Evolutionary conservation across 2,113 vertebrate genomes (phyloP).

Genomic region (Myanophis thanlyinensis): DNA sequence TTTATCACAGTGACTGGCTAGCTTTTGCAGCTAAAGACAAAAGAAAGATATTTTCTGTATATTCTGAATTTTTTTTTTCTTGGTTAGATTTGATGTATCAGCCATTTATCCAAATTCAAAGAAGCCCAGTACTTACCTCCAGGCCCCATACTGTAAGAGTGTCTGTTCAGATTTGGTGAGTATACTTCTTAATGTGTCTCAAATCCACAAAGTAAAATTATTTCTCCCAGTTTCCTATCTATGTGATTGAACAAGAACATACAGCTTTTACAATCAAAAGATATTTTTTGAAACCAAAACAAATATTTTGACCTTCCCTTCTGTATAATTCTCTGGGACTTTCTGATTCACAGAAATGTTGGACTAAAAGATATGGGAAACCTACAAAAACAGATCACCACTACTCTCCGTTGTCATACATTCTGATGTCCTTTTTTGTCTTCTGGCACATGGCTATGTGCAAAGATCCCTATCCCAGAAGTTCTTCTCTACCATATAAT

Average conservation of each 20-base stretch:
- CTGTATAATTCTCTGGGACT: background rate
- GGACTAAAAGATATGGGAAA: background rate
- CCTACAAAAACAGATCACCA: background rate
- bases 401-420: background rate
- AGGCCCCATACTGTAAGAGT: slow-evolving; percentile 51
- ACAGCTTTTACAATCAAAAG: background rate
- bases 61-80: background rate
- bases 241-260: background rate
- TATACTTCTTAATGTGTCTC: background rate
- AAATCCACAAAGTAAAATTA: background rate
- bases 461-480: background rate
- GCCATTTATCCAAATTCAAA: slow-evolving; percentile 58
- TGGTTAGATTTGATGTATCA: slow-evolving; percentile 64
- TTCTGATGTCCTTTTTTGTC: background rate
- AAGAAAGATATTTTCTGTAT: background rate
- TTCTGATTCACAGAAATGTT: background rate
- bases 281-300: no score
- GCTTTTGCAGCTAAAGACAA: background rate
- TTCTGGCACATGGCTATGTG: background rate
- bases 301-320: background rate
- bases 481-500: background rate
- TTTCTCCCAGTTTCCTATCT: background rate
- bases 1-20: background rate
- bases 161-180: slow-evolving; percentile 55
- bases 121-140: slow-evolving; percentile 52